These are phyloP conservation scores for Parnassius glacialis DNA, from an alignment of 2,888 invertebrate species.

Conservation along the genomic window DNA sequence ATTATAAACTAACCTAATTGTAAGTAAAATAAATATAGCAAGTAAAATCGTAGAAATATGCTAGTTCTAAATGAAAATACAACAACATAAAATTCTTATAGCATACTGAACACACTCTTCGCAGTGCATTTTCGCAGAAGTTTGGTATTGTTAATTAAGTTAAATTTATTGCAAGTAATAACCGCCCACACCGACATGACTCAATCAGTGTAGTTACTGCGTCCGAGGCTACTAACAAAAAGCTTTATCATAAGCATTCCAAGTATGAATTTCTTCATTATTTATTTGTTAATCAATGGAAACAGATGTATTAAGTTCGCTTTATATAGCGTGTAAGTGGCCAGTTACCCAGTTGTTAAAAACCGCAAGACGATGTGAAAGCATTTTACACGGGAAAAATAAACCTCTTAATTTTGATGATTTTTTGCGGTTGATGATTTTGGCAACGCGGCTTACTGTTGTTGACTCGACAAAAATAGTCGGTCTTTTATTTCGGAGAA, in stretches of 20 bases:
- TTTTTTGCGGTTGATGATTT: background rate
- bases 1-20: too few species aligned
- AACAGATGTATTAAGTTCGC: conserved; percentile 16
- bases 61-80: too few species aligned
- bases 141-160: background rate
- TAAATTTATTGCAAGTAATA: background rate
- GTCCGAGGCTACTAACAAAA: background rate
- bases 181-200: conserved; percentile 7
- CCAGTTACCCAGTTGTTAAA: conserved; percentile 9
- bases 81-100: too few species aligned
- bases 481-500: background rate
- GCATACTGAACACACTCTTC: too few species aligned
- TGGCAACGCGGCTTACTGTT: background rate
- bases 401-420: conserved; percentile 16
- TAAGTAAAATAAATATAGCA: too few species aligned
- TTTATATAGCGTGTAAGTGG: conserved; percentile 19
- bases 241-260: conserved; percentile 4
- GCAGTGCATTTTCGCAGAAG: too few species aligned
- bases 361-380: conserved; percentile 7
- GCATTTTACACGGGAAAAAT: conserved; percentile 11
- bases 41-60: too few species aligned
- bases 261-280: conserved; percentile 13
- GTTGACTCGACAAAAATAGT: background rate
- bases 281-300: conserved; percentile 23
- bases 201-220: conserved; percentile 3